phyloP scores from a whole-genome alignment of 2,113 vertebrate species.

The Cebus imitator region DNA sequence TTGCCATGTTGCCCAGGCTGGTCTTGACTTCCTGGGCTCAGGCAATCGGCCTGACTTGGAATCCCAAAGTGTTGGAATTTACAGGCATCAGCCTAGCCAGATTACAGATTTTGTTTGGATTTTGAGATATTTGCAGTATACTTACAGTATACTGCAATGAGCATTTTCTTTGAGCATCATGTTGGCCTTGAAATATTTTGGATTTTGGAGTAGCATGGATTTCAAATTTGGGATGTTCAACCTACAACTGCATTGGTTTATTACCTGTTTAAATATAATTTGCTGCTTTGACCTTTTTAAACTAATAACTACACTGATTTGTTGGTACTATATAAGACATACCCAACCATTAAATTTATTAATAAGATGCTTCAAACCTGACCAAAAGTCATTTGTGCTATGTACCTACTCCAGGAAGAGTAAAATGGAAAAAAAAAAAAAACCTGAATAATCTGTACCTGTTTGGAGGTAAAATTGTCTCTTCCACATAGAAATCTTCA shows the following conservation, averaged over 20 bases:
- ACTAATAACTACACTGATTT: conserved; percentile 1
- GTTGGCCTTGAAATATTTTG: not conserved
- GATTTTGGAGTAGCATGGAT: not conserved
- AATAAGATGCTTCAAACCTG: not conserved
- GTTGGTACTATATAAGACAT: not conserved
- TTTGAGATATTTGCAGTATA: not conserved
- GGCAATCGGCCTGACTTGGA: no score
- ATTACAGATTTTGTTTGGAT: not conserved
- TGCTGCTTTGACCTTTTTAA: not conserved
- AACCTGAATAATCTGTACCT: conserved; percentile 65
- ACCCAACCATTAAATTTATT: not conserved
- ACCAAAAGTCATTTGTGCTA: not conserved
- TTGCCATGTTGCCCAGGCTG: no score
- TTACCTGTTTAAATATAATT: not conserved
- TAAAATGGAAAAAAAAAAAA: not conserved
- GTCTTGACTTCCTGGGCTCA: no score
- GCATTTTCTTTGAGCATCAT: not conserved
- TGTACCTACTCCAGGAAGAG: not conserved
- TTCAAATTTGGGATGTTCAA: not conserved
- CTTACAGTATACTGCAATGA: not conserved
- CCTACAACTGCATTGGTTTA: not conserved
- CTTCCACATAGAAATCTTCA: conserved; percentile 78
- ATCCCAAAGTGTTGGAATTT: no score
- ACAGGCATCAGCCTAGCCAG: no score
- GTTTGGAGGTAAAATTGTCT: conserved; percentile 67